phyloP scores from a whole-genome alignment of 2,113 vertebrate genomes.

The Hemichromis elongatus region DNA sequence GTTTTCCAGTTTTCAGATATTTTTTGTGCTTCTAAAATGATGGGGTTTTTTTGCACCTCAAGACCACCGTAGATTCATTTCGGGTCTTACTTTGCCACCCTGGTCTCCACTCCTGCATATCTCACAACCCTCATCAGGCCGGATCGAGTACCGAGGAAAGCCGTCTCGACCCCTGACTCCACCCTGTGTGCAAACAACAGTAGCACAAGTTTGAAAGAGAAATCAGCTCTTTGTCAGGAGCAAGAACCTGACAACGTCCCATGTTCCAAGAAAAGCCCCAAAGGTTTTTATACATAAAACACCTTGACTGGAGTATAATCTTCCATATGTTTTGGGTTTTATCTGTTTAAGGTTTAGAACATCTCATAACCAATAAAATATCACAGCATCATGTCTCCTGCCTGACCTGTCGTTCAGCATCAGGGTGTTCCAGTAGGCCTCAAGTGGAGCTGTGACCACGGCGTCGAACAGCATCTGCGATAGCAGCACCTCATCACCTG shows the following conservation, averaged over 20 bases:
- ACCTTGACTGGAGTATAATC: background rate
- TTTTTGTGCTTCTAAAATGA: background rate
- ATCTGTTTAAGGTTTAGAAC: background rate
- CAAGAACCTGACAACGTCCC: background rate
- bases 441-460: conserved; percentile 91
- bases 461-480: conserved; percentile 88
- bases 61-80: background rate
- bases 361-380: background rate
- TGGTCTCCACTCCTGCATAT: conserved; percentile 82
- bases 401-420: conserved; percentile 75
- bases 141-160: conserved; percentile 88
- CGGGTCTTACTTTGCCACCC: conserved; percentile 81
- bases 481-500: conserved; percentile 88
- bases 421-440: conserved; percentile 92
- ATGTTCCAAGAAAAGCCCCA: background rate
- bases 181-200: conserved; percentile 40
- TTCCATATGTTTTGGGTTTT: background rate
- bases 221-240: background rate
- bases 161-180: conserved; percentile 78
- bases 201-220: background rate
- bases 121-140: conserved; percentile 82
- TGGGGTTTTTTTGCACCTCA: background rate
- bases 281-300: background rate
- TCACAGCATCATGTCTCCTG: background rate
- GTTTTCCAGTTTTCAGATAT: background rate